Percentiles rank a stretch among this genome's conserved stretches.
Evolutionary conservation across 1,140 invertebrate species (phyloP).

Genomic region (Pogonognathellus flavescens): DNA sequence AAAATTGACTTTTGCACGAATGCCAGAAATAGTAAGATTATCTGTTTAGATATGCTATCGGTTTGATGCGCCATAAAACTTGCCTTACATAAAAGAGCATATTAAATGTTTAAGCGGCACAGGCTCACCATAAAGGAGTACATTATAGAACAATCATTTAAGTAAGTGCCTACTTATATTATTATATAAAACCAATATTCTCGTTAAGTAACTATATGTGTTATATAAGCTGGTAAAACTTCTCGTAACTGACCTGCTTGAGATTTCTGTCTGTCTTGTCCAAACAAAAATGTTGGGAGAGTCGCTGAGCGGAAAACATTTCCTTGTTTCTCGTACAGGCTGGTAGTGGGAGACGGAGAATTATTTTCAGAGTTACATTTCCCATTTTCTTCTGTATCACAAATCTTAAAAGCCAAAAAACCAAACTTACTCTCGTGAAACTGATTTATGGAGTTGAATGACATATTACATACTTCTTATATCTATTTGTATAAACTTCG

Average conservation of each 20-base stretch:
- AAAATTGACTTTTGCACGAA: conserved; percentile 15
- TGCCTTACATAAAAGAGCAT: background rate
- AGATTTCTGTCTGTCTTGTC: background rate
- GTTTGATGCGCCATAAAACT: conserved; percentile 22
- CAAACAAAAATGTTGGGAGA: conserved; percentile 39
- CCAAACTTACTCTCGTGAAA: background rate
- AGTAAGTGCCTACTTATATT: too few species aligned
- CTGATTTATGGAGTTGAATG: conserved; percentile 24
- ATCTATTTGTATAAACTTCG: background rate
- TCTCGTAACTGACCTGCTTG: conserved; percentile 10
- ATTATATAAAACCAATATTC: too few species aligned
- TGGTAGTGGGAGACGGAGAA: conserved; percentile 3
- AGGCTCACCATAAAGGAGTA: too few species aligned
- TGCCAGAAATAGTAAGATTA: conserved; percentile 34
- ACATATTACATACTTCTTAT: background rate
- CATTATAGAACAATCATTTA: too few species aligned
- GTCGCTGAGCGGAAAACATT: conserved; percentile 29
- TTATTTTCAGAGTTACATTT: conserved; percentile 28
- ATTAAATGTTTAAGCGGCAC: too few species aligned
- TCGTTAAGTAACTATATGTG: too few species aligned
- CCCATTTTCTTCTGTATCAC: conserved; percentile 20
- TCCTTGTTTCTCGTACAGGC: background rate
- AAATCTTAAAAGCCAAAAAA: conserved; percentile 17
- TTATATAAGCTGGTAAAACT: background rate
- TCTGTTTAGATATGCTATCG: background rate